Conservation (phyloP, 2,113 vertebrate species). For the Phaetusa simplex region DNA sequence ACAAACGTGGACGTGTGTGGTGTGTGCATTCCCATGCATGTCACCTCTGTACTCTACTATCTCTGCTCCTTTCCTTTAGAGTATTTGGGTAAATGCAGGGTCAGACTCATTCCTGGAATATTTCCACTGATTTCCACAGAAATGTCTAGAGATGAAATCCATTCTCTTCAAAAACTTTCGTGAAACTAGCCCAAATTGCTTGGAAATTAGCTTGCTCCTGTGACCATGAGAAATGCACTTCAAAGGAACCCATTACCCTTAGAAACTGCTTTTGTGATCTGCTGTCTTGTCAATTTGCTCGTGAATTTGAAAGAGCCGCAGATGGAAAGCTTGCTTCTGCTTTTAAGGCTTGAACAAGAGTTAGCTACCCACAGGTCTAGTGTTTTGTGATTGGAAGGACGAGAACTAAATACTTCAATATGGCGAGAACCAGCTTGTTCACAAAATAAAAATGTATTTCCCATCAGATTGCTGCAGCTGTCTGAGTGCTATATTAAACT, state of each 20-base stretch:
- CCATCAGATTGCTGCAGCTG: background rate
- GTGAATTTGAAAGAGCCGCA: background rate
- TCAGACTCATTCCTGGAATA: background rate
- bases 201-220: slow-evolving; percentile 36
- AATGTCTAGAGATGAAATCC: background rate
- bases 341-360: background rate
- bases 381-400: background rate
- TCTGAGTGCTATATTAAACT: background rate
- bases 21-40: background rate
- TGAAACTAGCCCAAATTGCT: slow-evolving; percentile 25
- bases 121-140: slow-evolving; percentile 21
- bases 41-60: background rate
- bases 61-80: background rate
- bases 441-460: background rate
- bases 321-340: background rate
- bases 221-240: slow-evolving; percentile 38
- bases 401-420: background rate
- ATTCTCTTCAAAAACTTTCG: slow-evolving; percentile 6
- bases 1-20: background rate
- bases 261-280: slow-evolving; percentile 26
- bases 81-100: background rate
- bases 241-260: slow-evolving; percentile 43
- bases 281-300: slow-evolving; percentile 30
- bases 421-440: background rate
- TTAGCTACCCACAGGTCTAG: background rate